phyloP scores from a whole-genome alignment of 1,140 invertebrate genomes.

The Psix sp. region DNA sequence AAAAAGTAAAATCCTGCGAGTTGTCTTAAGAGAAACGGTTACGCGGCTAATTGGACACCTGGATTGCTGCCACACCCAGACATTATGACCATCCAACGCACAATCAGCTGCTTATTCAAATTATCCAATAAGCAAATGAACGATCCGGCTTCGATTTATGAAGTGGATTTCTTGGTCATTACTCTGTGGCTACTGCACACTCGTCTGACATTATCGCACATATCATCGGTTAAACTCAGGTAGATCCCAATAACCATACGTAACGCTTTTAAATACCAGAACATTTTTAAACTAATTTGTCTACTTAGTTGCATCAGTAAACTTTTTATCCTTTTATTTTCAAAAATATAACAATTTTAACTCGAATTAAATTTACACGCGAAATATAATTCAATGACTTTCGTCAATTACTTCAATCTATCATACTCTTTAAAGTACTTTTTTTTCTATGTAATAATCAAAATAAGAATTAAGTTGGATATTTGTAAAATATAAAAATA shows the following conservation, averaged over 20 bases:
- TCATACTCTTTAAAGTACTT: too few relatives aligned
- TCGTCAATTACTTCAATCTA: too few relatives aligned
- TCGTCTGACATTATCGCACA: constrained; percentile 40
- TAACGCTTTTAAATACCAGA: constrained; percentile 10
- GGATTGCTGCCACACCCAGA: constrained; percentile 30
- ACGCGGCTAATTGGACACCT: constrained; percentile 51
- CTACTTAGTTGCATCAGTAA: background rate
- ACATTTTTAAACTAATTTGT: constrained; percentile 25
- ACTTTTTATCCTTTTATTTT: too few relatives aligned
- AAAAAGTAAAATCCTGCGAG: constrained; percentile 26
- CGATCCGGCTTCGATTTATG: constrained; percentile 43
- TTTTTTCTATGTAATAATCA: too few relatives aligned
- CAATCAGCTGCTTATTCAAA: constrained; percentile 57
- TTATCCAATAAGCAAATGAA: constrained; percentile 54
- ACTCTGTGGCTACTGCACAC: constrained; percentile 33
- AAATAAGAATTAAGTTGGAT: too few relatives aligned
- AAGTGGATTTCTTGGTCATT: constrained; percentile 43
- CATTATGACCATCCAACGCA: constrained; percentile 11
- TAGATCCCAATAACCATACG: constrained; percentile 26
- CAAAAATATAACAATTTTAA: too few relatives aligned
- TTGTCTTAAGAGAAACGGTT: constrained; percentile 25
- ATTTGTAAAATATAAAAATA: too few relatives aligned
- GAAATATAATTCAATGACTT: too few relatives aligned
- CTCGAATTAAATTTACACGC: too few relatives aligned
- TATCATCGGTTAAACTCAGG: constrained; percentile 30